These are phyloP conservation scores for Heloderma charlesbogerti DNA, from an alignment of 2,113 vertebrate genomes.

Conservation along the genomic window DNA sequence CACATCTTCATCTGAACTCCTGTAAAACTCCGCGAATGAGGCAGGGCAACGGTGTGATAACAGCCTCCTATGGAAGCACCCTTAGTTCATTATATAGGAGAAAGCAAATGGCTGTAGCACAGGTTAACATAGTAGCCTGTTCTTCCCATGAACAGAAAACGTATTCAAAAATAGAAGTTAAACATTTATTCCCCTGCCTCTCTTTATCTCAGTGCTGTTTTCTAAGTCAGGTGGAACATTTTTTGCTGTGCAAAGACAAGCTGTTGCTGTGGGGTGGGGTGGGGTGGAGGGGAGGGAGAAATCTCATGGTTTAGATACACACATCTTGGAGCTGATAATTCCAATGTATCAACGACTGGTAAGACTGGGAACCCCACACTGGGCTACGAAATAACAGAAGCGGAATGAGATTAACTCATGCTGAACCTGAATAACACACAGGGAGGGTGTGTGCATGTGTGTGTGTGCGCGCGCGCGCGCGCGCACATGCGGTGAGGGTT, in stretches of 20 bases:
- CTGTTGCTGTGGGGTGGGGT: not conserved
- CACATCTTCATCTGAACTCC: no score
- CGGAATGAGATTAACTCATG: not conserved
- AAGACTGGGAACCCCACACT: conserved; percentile 13
- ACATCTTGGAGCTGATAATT: rapidly evolving
- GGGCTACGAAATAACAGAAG: not conserved
- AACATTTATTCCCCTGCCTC: conserved; percentile 44
- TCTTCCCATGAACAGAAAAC: not conserved
- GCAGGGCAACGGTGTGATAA: no score
- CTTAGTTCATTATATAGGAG: no score
- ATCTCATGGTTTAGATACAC: not conserved
- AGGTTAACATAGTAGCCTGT: not conserved
- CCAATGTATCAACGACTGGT: not conserved
- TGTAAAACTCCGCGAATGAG: no score
- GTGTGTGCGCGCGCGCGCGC: no score
- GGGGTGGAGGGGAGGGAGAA: not conserved
- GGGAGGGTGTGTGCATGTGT: no score
- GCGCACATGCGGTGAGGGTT: no score
- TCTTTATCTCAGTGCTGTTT: conserved; percentile 22
- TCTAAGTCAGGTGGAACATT: conserved; percentile 45
- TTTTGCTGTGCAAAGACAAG: conserved; percentile 34
- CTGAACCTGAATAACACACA: not conserved
- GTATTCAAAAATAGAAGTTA: conserved; percentile 30
- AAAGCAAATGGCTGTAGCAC: no score
- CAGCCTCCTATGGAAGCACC: no score